Evolutionary conservation across 2,888 invertebrate species (phyloP), one percentile per base, ranked within the genome.

Genomic region (Entomobrya multifasciata): DNA sequence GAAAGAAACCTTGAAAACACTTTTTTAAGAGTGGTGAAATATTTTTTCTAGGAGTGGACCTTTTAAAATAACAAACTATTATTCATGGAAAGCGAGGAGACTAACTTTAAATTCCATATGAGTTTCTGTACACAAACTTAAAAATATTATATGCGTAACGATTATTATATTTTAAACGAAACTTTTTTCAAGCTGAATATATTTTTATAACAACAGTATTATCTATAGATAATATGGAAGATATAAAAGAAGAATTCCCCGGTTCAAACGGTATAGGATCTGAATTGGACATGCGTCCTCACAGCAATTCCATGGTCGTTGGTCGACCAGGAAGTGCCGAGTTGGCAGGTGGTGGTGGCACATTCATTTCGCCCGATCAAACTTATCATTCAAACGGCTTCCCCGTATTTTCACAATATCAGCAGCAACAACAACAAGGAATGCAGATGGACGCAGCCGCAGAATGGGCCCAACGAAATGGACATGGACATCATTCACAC

Each of bases 381-480:
- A 55, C 72, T 20, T 84, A 87, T 74, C 87, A 87, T 27, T 10
- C 84, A n/a, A 77, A 84, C 20, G 76, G 85, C 15, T 86, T 82
- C 22, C 15, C 72, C 20, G 52, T 81, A 4, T 86, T 86, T 81
- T 79, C 79, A 25, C 82, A 30, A 60, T 76, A 84, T 22, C 87
- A 79, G 22, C 87, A 84, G 60, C 81, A 81, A 57, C 77, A 72
- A 15, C 87, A 79, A 11, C 87, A 84, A 8, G 41, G 78, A 20
- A 41, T 70, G 27, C 44, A 70, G 67, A 74, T 85, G 47, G 79
- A 70, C 25, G 76, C 83, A 22, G 62, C 84, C 57, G 80, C 81
- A 65, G 88, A 88, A 81, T 86, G 85, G 88, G 47, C 60, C 13
- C 80, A 83, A 36, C 70, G 79, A 67, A 89, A 80, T 70, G 87